phyloP scores from a whole-genome alignment of 2,113 vertebrate species.

The Platichthys flesus region DNA sequence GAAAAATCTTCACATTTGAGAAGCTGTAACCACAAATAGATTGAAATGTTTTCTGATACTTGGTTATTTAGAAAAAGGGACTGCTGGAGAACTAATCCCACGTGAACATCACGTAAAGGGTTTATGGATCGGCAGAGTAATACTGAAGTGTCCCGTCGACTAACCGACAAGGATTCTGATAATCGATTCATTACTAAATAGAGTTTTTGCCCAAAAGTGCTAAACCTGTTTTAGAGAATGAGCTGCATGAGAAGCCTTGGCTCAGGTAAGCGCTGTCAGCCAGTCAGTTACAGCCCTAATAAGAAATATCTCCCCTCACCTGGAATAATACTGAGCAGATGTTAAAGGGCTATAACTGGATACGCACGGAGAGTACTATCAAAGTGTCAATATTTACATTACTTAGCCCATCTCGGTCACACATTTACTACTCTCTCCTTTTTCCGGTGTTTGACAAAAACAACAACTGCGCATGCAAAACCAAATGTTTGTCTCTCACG shows the following conservation, averaged over 20 bases:
- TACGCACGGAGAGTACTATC: slow-evolving; percentile 39
- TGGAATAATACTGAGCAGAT: slow-evolving; percentile 49
- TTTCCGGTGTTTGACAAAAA: not conserved
- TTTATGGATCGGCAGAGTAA: no score
- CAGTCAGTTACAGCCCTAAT: not conserved
- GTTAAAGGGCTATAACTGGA: slow-evolving; percentile 36
- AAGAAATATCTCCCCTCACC: slow-evolving; percentile 1
- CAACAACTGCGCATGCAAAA: slow-evolving; percentile 27
- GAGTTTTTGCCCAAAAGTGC: not conserved
- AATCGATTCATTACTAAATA: not conserved
- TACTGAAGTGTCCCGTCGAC: no score
- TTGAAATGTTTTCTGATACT: no score
- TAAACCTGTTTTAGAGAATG: not conserved
- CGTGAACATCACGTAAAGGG: no score
- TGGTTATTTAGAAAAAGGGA: no score
- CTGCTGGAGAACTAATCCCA: no score
- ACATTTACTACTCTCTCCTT: slow-evolving; percentile 29
- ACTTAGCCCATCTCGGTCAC: slow-evolving; percentile 32
- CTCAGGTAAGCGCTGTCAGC: no score
- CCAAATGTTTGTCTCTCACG: slow-evolving; percentile 24
- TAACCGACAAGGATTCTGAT: not conserved
- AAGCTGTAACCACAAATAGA: no score
- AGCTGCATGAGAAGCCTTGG: no score
- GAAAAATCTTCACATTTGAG: no score
- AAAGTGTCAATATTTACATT: slow-evolving; percentile 67